Percentiles rank a stretch among this genome's conserved stretches.
phyloP scores from a whole-genome alignment of 2,113 vertebrate genomes.

The Thamnophis sirtalis region DNA sequence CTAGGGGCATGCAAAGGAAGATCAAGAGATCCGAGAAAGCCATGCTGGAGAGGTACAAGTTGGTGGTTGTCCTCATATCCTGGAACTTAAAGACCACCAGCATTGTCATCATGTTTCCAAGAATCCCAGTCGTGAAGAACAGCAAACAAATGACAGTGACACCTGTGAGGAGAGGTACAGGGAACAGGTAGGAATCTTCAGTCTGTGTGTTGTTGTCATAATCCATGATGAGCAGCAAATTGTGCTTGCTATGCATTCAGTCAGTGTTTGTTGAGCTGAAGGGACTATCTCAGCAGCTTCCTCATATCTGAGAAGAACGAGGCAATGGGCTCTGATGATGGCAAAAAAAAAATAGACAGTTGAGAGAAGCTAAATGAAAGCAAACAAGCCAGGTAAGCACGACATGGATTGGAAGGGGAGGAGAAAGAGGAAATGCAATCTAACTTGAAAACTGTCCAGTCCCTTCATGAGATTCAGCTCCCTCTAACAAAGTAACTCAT shows the following conservation, averaged over 20 bases:
- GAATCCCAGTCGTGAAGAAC: constrained; percentile 83
- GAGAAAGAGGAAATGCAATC: not conserved
- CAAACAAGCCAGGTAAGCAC: not conserved
- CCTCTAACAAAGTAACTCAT: not conserved
- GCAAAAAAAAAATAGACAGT: not conserved
- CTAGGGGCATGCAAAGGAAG: constrained; percentile 94
- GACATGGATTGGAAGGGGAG: not conserved
- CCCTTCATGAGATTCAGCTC: not conserved
- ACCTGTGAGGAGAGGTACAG: constrained; percentile 81
- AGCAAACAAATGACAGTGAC: constrained; percentile 84
- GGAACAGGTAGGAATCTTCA: constrained; percentile 68
- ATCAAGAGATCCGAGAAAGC: constrained; percentile 94
- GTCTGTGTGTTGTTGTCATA: constrained; percentile 54
- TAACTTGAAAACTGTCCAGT: not conserved
- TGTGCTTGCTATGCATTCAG: constrained; percentile 76
- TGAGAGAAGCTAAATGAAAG: not conserved
- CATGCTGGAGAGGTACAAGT: constrained; percentile 96
- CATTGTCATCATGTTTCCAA: constrained; percentile 91
- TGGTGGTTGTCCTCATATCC: constrained; percentile 94
- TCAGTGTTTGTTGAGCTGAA: not conserved
- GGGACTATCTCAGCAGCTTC: not conserved
- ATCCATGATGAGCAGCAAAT: constrained; percentile 55
- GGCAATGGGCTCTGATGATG: too few species aligned
- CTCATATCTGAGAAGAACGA: not conserved
- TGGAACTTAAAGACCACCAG: constrained; percentile 87